phyloP scores from a whole-genome alignment of 2,888 invertebrate species.

The Lamellibrachia columna region DNA sequence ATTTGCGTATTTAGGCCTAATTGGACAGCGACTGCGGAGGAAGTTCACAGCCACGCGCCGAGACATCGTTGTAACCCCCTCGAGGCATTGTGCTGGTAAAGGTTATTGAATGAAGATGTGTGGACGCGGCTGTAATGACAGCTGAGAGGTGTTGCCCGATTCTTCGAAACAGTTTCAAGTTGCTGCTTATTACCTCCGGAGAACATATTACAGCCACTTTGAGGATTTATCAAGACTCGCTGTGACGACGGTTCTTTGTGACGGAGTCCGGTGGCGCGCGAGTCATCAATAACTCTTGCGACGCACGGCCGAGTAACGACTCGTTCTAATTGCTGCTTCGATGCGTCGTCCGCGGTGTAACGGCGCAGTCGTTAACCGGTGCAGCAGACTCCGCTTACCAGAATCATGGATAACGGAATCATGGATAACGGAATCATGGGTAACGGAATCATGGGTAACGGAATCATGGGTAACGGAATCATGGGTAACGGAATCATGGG shows the following conservation, averaged over 20 bases:
- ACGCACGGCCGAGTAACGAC: not conserved
- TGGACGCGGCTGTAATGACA: not conserved
- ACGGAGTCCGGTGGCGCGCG: not conserved
- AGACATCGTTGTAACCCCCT: not conserved
- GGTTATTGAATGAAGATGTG: not conserved
- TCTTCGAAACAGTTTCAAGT: not conserved
- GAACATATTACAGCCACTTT: not conserved
- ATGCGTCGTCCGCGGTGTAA: not conserved
- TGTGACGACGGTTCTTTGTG: slow-evolving; percentile 16
- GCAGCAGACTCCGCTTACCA: too few relatives aligned
- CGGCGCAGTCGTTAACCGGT: too few relatives aligned
- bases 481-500: too few relatives aligned
- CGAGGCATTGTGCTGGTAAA: not conserved
- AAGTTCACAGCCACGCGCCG: not conserved
- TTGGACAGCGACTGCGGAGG: not conserved
- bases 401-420: too few relatives aligned
- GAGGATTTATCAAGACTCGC: not conserved
- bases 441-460: too few relatives aligned
- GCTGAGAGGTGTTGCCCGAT: not conserved
- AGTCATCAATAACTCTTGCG: not conserved
- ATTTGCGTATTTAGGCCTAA: not conserved
- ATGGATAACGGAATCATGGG: too few relatives aligned
- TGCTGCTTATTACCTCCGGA: not conserved
- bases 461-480: too few relatives aligned
- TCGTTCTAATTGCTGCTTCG: not conserved